phyloP scores from a whole-genome alignment of 2,113 vertebrate species.

The Cygnus buccinator region DNA sequence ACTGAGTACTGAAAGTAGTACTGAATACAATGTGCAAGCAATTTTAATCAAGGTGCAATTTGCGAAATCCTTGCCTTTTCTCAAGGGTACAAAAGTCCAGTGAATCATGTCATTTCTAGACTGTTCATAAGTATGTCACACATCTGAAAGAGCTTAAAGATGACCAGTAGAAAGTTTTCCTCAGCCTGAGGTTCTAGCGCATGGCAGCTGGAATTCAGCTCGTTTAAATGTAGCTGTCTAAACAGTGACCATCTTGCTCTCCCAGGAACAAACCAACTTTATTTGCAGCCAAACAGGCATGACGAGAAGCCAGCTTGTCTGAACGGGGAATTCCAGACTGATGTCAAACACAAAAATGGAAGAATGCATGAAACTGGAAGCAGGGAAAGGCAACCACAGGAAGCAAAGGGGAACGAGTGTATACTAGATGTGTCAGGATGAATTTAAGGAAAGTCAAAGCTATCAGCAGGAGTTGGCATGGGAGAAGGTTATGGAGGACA shows the following conservation, averaged over 20 bases:
- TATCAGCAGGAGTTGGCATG: background rate
- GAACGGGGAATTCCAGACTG: background rate
- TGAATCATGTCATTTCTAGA: background rate
- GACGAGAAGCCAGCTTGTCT: background rate
- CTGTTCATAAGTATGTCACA: background rate
- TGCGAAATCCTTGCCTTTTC: background rate
- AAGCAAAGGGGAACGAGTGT: background rate
- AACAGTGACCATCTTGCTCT: background rate
- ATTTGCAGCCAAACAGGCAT: background rate
- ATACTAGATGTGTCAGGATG: too few relatives aligned
- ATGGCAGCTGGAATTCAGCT: background rate
- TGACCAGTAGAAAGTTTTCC: fast-evolving
- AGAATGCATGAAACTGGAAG: background rate
- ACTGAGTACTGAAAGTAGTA: background rate
- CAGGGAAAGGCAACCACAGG: background rate
- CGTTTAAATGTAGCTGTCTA: background rate
- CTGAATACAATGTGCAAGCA: fast-evolving
- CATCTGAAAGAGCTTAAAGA: background rate
- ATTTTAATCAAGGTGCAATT: background rate
- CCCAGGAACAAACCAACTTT: too few relatives aligned
- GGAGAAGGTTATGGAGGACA: background rate
- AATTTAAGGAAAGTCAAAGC: background rate
- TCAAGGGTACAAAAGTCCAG: background rate
- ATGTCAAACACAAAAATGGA: background rate
- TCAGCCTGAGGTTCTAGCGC: background rate